Evolutionary conservation across 2,888 invertebrate species (phyloP), one percentile per base, ranked within the genome.

Genomic region (Agonopterix heracliana): DNA sequence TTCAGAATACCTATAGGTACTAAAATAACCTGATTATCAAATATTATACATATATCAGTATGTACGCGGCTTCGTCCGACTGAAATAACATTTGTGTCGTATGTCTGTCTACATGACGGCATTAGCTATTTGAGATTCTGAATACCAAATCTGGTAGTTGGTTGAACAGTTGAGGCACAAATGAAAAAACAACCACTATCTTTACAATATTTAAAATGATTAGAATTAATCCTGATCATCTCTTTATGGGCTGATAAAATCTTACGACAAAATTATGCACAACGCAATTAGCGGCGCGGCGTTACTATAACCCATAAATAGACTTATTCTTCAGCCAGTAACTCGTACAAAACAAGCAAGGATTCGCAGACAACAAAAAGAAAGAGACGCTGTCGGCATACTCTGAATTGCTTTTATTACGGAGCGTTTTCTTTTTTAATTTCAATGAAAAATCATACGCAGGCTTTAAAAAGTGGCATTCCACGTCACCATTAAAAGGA

Each of bases 361-460:
- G 68, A 71, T 71, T 71, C 47, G 73, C 74, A 71, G 71, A 70
- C 70, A 65, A 64, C 64, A 74, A 81, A 81, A 79, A 75, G 64
- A 68, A 71, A 60, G 66, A 69, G 71, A 73, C 66, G 66, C 61
- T 54, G 66, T 58, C 67, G 72, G 69, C 67, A 65, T 64, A 62
- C 63, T 62, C 62, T 58, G 65, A 60, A 61, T 64, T 66, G 75
- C 70, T 74, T 78, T 81, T 79, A 78, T 75, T 71, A 68, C 55
- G 57, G 59, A 57, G 59, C 60, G 62, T 74, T 72, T 76, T 79
- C 73, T 74, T 81, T 79, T 79, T 73, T 26, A 71, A 79, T 73
- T 86, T 82, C 78, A 84, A 82, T 84, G 84, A 84, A 83, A 81
- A 82, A 78, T 85, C 81, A 76, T 82, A 64, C 69, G 69, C 68